These are phyloP conservation scores for Drosophila prolongata DNA, from an alignment of 2,888 invertebrate genomes.

Conservation along the genomic window DNA sequence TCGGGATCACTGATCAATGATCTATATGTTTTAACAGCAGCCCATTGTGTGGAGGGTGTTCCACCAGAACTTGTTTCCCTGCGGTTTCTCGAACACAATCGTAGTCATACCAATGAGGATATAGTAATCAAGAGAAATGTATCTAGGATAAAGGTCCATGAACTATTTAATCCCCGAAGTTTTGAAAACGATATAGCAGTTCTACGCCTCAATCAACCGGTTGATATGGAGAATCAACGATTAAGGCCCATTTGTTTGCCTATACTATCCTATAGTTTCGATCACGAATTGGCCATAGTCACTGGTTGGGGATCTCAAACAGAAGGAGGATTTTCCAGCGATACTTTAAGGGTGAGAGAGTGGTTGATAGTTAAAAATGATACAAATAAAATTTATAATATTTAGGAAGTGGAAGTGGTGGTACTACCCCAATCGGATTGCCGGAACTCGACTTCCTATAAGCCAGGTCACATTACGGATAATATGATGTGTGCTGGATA, in stretches of 20 bases:
- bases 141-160: conserved; percentile 85
- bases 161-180: conserved; percentile 88
- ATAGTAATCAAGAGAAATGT: conserved; percentile 76
- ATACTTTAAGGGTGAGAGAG: conserved; percentile 88
- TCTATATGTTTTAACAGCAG: conserved; percentile 90
- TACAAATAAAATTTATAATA: no score
- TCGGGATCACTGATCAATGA: conserved; percentile 90
- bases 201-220: conserved; percentile 87
- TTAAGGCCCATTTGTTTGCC: conserved; percentile 92
- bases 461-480: conserved; percentile 65
- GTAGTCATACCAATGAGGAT: conserved; percentile 83
- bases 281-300: conserved; percentile 85
- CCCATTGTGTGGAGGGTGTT: conserved; percentile 89
- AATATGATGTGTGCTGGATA: conserved; percentile 79
- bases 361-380: not conserved
- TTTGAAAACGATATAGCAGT: conserved; percentile 94
- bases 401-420: conserved; percentile 79
- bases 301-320: conserved; percentile 91
- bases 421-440: conserved; percentile 58
- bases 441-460: conserved; percentile 51
- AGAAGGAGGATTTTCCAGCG: conserved; percentile 88
- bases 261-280: conserved; percentile 69
- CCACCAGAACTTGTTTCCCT: conserved; percentile 86
- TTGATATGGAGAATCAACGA: conserved; percentile 85
- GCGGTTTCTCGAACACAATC: conserved; percentile 89